A percentile compares a stretch with the other conserved stretches of the same genome.
Conservation (phyloP, 2,888 invertebrate species). For the Rhingia rostrata region DNA sequence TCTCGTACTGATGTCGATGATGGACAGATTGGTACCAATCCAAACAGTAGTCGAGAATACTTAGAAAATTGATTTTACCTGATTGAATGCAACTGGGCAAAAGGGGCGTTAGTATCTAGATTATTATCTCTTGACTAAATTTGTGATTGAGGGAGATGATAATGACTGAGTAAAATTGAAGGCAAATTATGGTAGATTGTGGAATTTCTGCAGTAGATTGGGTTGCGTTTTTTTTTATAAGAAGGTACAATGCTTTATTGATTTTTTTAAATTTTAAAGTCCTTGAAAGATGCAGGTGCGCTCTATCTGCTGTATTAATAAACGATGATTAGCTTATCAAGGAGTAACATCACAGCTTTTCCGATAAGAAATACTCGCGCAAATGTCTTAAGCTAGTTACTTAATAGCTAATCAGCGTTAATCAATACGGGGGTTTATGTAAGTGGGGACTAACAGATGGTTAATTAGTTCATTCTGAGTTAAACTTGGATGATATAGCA, state of each 20-base stretch:
- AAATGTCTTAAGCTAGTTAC: too few species aligned
- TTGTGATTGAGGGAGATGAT: constrained; percentile 31
- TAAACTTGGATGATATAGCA: too few species aligned
- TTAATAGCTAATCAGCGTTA: too few species aligned
- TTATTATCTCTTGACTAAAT: constrained; percentile 27
- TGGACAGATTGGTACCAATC: constrained; percentile 52
- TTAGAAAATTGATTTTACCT: constrained; percentile 58
- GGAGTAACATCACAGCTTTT: too few species aligned
- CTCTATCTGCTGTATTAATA: too few species aligned
- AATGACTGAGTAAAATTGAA: constrained; percentile 15
- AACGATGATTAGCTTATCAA: too few species aligned
- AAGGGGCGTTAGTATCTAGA: constrained; percentile 54
- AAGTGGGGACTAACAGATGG: background rate
- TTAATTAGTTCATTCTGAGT: background rate
- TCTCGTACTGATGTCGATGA: constrained; percentile 42
- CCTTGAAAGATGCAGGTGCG: background rate
- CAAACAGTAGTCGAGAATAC: constrained; percentile 62
- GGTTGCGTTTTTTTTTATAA: background rate
- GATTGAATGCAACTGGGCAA: constrained; percentile 51
- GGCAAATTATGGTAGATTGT: constrained; percentile 29
- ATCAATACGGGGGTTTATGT: too few species aligned
- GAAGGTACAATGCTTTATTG: background rate
- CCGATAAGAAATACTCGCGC: too few species aligned
- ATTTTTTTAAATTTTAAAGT: background rate
- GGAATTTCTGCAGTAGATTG: constrained; percentile 27